Conservation (phyloP, 2,113 vertebrate species). For the Crocuta crocuta region DNA sequence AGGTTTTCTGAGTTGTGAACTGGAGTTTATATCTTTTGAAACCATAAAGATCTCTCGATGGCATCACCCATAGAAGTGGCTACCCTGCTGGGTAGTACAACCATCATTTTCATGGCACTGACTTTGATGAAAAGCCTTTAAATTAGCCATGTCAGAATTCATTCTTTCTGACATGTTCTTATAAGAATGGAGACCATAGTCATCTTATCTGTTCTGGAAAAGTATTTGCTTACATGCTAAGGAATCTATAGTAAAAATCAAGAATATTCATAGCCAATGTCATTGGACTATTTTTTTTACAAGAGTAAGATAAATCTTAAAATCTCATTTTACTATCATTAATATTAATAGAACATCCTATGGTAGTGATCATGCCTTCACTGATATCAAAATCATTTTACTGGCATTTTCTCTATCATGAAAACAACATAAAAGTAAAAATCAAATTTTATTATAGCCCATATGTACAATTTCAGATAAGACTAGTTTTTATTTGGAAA, state of each 20-base stretch:
- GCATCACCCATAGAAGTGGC: neutral
- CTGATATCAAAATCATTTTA: neutral
- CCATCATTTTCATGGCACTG: rapidly evolving
- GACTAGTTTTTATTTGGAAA: neutral
- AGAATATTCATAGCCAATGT: neutral
- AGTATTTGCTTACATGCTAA: neutral
- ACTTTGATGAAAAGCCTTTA: constrained; percentile 28
- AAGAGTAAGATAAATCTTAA: constrained; percentile 47
- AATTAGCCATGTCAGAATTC: neutral
- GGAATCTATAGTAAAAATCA: constrained; percentile 13
- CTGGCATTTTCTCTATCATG: neutral
- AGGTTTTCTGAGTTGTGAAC: constrained; percentile 35
- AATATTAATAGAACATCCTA: neutral
- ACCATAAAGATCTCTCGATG: neutral
- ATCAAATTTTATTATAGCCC: neutral
- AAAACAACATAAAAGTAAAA: constrained; percentile 33
- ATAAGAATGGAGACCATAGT: constrained; percentile 1
- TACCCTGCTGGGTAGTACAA: neutral
- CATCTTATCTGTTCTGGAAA: neutral
- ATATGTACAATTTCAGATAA: neutral
- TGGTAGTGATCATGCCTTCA: neutral
- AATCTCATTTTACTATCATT: neutral
- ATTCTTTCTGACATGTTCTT: constrained; percentile 36
- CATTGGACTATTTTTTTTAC: neutral
- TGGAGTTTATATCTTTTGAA: constrained; percentile 59